phyloP scores from a whole-genome alignment of 2,888 invertebrate species.

The Ischnus inquisitorius region DNA sequence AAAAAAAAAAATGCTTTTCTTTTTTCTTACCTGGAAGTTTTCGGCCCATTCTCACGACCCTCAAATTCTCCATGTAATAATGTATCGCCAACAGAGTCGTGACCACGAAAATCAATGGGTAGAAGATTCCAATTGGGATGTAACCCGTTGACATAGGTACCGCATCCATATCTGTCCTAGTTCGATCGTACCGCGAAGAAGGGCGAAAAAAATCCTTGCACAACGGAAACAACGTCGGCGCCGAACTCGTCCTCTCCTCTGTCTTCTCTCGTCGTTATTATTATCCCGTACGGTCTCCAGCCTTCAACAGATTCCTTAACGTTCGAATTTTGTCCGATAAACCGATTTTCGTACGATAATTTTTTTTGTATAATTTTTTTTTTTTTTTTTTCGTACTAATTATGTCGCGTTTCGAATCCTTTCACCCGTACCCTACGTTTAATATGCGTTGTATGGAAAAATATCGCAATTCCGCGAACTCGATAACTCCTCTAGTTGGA shows the following conservation, averaged over 20 bases:
- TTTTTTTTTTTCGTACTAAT: neutral
- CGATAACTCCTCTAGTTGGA: constrained; percentile 17
- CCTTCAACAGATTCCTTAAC: neutral
- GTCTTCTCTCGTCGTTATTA: constrained; percentile 16
- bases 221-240: constrained; percentile 18
- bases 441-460: neutral
- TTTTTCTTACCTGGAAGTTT: constrained; percentile 80
- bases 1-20: neutral
- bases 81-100: constrained; percentile 78
- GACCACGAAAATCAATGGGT: constrained; percentile 78
- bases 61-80: constrained; percentile 78
- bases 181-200: constrained; percentile 28
- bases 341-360: too few relatives aligned
- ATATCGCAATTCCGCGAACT: neutral
- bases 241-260: constrained; percentile 25
- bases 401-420: neutral
- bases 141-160: constrained; percentile 74
- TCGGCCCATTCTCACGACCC: constrained; percentile 76
- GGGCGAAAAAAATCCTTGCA: constrained; percentile 19
- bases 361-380: constrained; percentile 12
- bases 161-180: constrained; percentile 75
- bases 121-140: constrained; percentile 76
- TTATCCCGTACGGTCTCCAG: constrained; percentile 44
- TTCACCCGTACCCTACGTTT: neutral
- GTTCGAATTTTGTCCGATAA: neutral